phyloP scores from a whole-genome alignment of 23 tunicate genomes.

The Corella eumyota region DNA sequence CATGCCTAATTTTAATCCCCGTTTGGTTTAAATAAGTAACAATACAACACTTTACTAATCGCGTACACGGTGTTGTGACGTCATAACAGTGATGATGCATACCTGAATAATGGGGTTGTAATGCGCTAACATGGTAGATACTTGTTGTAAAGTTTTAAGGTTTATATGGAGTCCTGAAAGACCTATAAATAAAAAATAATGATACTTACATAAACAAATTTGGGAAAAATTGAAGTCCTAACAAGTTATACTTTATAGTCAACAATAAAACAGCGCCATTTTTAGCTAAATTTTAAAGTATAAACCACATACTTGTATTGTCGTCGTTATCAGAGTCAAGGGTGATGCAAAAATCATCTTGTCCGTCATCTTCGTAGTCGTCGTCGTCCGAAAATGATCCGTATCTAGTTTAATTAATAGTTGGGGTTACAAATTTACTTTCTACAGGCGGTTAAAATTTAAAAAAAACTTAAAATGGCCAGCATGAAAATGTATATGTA shows the following conservation, averaged over 20 bases:
- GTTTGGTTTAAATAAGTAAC: too few species aligned
- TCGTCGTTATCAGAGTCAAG: constrained; percentile 59
- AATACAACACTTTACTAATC: too few species aligned
- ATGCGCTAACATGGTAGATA: constrained; percentile 90
- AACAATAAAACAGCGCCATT: too few species aligned
- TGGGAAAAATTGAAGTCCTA: not conserved
- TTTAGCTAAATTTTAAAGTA: too few species aligned
- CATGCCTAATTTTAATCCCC: too few species aligned
- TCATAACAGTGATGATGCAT: too few species aligned
- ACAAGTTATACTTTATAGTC: too few species aligned
- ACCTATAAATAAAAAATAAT: constrained; percentile 27
- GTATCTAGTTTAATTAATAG: too few species aligned
- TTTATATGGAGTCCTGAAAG: constrained; percentile 78
- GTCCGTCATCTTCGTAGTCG: constrained; percentile 38
- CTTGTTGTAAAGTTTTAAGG: constrained; percentile 77
- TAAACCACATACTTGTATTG: constrained; percentile 1
- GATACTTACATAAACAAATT: not conserved
- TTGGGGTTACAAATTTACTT: not conserved
- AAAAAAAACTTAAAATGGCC: too few species aligned
- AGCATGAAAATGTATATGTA: too few species aligned
- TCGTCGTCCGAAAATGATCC: constrained; percentile 81
- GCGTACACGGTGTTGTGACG: too few species aligned
- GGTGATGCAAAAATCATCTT: constrained; percentile 73
- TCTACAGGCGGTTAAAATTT: too few species aligned
- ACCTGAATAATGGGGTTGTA: constrained; percentile 89